Evolutionary conservation across 2,888 invertebrate species (phyloP).

Genomic region (Synanthedon vespiformis): DNA sequence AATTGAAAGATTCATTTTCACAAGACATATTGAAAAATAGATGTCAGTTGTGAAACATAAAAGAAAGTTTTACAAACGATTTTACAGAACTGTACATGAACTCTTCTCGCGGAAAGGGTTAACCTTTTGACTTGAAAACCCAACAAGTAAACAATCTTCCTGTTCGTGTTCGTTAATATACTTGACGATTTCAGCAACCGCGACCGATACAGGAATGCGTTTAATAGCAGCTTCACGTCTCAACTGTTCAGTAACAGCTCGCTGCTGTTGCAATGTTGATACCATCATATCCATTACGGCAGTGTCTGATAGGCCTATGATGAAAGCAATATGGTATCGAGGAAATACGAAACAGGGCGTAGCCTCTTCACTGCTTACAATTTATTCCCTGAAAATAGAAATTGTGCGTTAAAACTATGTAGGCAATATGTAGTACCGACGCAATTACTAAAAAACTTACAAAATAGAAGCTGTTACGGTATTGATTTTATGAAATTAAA

Average conservation of each 20-base stretch:
- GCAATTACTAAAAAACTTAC: no score
- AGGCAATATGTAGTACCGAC: no score
- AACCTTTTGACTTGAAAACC: slow-evolving; percentile 93
- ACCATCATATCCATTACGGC: slow-evolving; percentile 95
- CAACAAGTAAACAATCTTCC: slow-evolving; percentile 92
- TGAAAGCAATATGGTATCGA: slow-evolving; percentile 59
- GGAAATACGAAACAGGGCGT: slow-evolving; percentile 53
- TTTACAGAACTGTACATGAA: slow-evolving; percentile 86
- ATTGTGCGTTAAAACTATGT: no score
- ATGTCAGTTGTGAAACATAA: background rate
- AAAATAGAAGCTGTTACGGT: no score
- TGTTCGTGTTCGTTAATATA: slow-evolving; percentile 91
- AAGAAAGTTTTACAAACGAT: background rate
- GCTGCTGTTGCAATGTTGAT: slow-evolving; percentile 93
- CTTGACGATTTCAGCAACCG: slow-evolving; percentile 92
- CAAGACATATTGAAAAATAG: background rate
- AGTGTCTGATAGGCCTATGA: slow-evolving; percentile 90
- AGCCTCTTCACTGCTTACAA: slow-evolving; percentile 20
- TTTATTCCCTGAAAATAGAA: no score
- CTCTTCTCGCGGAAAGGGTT: slow-evolving; percentile 97
- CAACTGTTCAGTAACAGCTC: slow-evolving; percentile 92
- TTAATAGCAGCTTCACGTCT: slow-evolving; percentile 90
- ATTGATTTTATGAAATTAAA: no score
- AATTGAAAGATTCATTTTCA: no score
- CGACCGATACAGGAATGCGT: slow-evolving; percentile 87